phyloP scores from a whole-genome alignment of 2,888 invertebrate genomes.

The Chalcosyrphus nemorum region DNA sequence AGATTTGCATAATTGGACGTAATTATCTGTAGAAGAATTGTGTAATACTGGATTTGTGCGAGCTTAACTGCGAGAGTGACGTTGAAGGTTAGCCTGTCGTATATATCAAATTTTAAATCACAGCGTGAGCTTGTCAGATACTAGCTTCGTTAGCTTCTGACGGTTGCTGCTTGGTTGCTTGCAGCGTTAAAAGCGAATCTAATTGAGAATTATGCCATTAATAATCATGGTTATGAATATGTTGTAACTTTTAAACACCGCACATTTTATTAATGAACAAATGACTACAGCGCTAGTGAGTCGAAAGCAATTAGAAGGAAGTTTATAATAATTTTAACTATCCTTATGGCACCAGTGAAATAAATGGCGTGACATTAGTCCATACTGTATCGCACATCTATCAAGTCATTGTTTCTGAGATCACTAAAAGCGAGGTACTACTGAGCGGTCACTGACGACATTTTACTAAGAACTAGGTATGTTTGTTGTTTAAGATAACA shows the following conservation, averaged over 20 bases:
- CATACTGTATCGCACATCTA: no score
- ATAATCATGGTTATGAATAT: not conserved
- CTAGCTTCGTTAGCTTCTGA: slow-evolving; percentile 4
- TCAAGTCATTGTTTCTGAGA: no score
- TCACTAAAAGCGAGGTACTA: no score
- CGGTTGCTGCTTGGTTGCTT: slow-evolving; percentile 12
- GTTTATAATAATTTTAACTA: no score
- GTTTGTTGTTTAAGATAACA: no score
- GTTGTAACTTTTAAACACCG: not conserved
- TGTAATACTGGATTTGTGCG: slow-evolving; percentile 30
- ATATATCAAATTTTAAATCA: slow-evolving; percentile 34
- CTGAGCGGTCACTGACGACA: no score
- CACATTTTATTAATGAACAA: not conserved
- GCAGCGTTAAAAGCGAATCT: slow-evolving; percentile 25
- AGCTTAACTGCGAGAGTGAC: slow-evolving; percentile 14
- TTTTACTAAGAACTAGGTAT: no score
- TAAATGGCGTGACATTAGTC: no score
- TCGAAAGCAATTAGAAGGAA: not conserved
- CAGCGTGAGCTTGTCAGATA: slow-evolving; percentile 23
- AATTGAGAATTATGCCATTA: slow-evolving; percentile 10
- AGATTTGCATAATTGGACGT: slow-evolving; percentile 44
- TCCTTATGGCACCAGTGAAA: no score
- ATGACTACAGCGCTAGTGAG: not conserved
- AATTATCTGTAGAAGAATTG: slow-evolving; percentile 46
- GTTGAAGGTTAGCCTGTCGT: slow-evolving; percentile 38